Base-by-base conservation (phyloP, 1,140 invertebrate species). In the Asbolus verrucosus region DNA sequence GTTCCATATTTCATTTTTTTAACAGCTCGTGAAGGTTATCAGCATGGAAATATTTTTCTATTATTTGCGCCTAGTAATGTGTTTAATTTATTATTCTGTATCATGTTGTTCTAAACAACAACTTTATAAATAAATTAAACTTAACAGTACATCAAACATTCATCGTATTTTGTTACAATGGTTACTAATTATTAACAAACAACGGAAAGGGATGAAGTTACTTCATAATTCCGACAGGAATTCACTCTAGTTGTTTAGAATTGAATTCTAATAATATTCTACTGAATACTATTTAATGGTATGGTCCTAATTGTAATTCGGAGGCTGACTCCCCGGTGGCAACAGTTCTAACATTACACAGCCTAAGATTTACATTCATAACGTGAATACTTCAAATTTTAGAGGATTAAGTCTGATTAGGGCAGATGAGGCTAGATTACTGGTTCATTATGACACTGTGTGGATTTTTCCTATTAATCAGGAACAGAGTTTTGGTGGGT, bases 231-330 rank as follows among this genome's bases (percentile, higher is more conserved):
- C 18, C 16, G n/a, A 13, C 46, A 54, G 41, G 16, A 46, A 46
- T 46, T 3, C 16, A 16, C n/a, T 16, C 14, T 14, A 11, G 19
- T 27, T 54, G 46, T 54, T 54, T 15, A 2, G 46, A 30, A n/a
- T 14, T 27, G 46, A 54, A 54, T 46, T n/a, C 41, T 46, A 9
- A 46, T 46, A 16, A 16, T 19, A 24, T 27, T 3, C 9, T 36
- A 4, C 3, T 54, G 46, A 30, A 54, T 54, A n/a, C n/a, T 13
- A 54, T 27, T 27, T 27, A 54, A 54, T 54, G 46, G 11, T 19
- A n/a, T 14, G 43, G 43, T 36, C 11, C 33, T 36, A 36, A 36
- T 36, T 36, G 11, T 36, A 6, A 36, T 36, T 36, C 33, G 33
- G 2, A 50, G 8, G 19, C 13, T 6, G 0, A 54, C 11, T 54